These are phyloP conservation scores for Drosophila pseudoananassae DNA, from an alignment of 1,140 invertebrate genomes.

Conservation along the genomic window DNA sequence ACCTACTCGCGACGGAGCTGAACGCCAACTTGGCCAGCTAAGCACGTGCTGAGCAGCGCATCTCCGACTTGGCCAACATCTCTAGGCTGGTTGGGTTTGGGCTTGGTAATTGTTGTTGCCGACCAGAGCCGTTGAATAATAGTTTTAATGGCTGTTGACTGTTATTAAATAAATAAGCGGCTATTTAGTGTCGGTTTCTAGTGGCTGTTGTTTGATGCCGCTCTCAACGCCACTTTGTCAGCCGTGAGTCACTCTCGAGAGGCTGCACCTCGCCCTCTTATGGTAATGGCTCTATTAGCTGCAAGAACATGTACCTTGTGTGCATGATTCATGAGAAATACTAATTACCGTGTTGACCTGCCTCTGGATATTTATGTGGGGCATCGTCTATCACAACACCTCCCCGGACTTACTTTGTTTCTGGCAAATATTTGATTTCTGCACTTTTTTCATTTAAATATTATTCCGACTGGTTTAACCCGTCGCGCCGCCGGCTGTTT, in stretches of 20 bases:
- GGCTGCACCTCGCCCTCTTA: no score
- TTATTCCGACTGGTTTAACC: slow-evolving; percentile 33
- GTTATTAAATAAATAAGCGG: slow-evolving; percentile 75
- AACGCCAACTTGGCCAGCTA: slow-evolving; percentile 41
- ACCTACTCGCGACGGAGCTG: slow-evolving; percentile 20
- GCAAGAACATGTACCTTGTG: not conserved
- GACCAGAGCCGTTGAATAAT: slow-evolving; percentile 61
- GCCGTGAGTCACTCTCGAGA: slow-evolving; percentile 14
- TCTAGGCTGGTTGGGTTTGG: slow-evolving; percentile 14
- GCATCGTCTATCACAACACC: slow-evolving; percentile 13
- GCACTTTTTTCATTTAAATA: slow-evolving; percentile 19
- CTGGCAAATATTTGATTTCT: slow-evolving; percentile 25
- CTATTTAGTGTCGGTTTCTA: slow-evolving; percentile 51
- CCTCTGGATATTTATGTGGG: not conserved
- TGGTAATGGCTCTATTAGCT: not conserved
- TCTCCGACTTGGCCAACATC: slow-evolving; percentile 11
- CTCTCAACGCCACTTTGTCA: slow-evolving; percentile 28
- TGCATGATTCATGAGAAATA: not conserved
- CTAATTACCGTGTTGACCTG: not conserved
- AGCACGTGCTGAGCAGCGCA: no score
- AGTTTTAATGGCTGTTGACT: slow-evolving; percentile 70
- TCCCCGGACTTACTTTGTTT: slow-evolving; percentile 18
- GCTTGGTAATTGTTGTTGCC: slow-evolving; percentile 1
- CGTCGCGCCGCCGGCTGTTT: slow-evolving; percentile 16
- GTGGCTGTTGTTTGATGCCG: slow-evolving; percentile 31